A percentile compares a stretch with the other conserved stretches of the same genome.
These are phyloP conservation scores for Podarcis lilfordi DNA, from an alignment of 2,797 vertebrate species.

Conservation along the genomic window DNA sequence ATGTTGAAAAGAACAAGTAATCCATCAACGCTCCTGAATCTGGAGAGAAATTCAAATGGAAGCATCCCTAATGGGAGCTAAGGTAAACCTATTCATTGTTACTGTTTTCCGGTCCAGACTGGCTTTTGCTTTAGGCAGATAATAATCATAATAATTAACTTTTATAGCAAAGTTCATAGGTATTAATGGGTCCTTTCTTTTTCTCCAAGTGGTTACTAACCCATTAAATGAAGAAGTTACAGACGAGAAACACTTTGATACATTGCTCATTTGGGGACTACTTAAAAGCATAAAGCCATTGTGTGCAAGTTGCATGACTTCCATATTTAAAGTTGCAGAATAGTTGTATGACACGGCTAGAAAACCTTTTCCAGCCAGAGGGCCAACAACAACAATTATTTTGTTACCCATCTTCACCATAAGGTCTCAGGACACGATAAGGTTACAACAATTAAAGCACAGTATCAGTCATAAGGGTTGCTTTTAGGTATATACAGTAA, in stretches of 20 bases:
- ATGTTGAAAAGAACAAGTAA: neutral
- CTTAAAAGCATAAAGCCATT: constrained; percentile 50
- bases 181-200: constrained; percentile 59
- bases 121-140: constrained; percentile 65
- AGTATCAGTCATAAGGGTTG: too few species aligned
- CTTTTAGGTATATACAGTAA: too few species aligned
- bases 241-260: constrained; percentile 58
- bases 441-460: too few species aligned
- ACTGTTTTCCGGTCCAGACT: constrained; percentile 32
- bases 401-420: too few species aligned
- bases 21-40: neutral
- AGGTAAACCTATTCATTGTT: constrained; percentile 50
- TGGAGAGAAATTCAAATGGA: neutral
- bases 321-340: constrained; percentile 2
- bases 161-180: constrained; percentile 65
- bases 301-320: constrained; percentile 38
- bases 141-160: constrained; percentile 69
- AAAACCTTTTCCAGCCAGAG: too few species aligned
- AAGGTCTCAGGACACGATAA: too few species aligned
- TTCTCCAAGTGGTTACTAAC: constrained; percentile 68
- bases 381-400: too few species aligned
- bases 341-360: neutral
- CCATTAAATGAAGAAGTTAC: constrained; percentile 65
- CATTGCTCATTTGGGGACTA: constrained; percentile 59
- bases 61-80: neutral